phyloP scores from a whole-genome alignment of 2,888 invertebrate genomes.

The Liopterus haemorrhoidalis region DNA sequence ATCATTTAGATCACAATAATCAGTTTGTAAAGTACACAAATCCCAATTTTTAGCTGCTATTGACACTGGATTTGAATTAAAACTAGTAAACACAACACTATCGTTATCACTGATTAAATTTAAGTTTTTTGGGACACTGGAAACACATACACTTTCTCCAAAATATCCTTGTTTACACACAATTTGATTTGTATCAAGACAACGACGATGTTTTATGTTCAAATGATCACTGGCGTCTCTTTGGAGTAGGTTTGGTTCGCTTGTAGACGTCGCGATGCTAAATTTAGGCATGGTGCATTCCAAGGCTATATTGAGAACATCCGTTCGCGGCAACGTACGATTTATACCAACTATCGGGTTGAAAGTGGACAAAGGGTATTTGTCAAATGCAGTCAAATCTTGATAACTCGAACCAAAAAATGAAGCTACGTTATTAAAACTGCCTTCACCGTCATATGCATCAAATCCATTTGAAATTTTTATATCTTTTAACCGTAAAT shows the following conservation, averaged over 20 bases:
- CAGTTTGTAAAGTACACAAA: slow-evolving; percentile 40
- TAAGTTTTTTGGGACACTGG: slow-evolving; percentile 62
- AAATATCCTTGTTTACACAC: slow-evolving; percentile 30
- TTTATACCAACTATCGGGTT: slow-evolving; percentile 11
- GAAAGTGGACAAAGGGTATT: slow-evolving; percentile 30
- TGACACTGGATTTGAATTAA: slow-evolving; percentile 33
- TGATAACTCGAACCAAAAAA: slow-evolving; percentile 46
- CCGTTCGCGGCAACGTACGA: slow-evolving; percentile 33
- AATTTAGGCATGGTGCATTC: slow-evolving; percentile 39
- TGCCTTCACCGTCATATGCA: slow-evolving; percentile 39
- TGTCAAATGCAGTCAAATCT: slow-evolving; percentile 41
- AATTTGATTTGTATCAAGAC: slow-evolving; percentile 24
- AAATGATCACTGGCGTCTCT: slow-evolving; percentile 22
- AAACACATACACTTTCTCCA: slow-evolving; percentile 44
- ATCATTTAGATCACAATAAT: not conserved
- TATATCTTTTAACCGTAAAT: slow-evolving; percentile 23
- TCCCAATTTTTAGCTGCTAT: slow-evolving; percentile 46
- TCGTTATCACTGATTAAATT: slow-evolving; percentile 50
- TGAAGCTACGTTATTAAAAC: slow-evolving; percentile 39
- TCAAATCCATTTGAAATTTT: slow-evolving; percentile 41
- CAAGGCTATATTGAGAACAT: slow-evolving; percentile 39
- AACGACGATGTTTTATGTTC: slow-evolving; percentile 13
- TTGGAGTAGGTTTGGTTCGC: slow-evolving; percentile 43
- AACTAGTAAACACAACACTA: slow-evolving; percentile 28
- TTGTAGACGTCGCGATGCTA: slow-evolving; percentile 40